A percentile compares a stretch with the other conserved stretches of the same genome.
phyloP scores from a whole-genome alignment of 2,113 vertebrate species.

The Toxotes chatareus region DNA sequence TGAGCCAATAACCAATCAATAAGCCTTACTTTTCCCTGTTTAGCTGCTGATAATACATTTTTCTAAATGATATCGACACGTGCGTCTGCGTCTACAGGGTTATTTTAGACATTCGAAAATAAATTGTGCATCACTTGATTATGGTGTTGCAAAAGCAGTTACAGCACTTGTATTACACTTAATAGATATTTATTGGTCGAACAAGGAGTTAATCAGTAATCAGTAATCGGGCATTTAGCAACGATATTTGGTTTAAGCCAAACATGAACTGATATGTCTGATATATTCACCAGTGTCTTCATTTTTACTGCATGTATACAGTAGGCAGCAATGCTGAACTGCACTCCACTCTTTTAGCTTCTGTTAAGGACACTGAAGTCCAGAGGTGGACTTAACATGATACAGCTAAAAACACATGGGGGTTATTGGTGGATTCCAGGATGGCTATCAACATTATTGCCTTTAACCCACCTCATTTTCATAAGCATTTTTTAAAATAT shows the following conservation, averaged over 20 bases:
- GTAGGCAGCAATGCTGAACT: not conserved
- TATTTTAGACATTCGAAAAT: slow-evolving; percentile 18
- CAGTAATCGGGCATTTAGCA: slow-evolving; percentile 7
- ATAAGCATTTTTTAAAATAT: not conserved
- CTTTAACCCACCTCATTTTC: not conserved
- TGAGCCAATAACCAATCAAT: slow-evolving; percentile 58
- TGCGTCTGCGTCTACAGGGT: not conserved
- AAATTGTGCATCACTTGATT: slow-evolving; percentile 34
- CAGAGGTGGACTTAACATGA: not conserved
- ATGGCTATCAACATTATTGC: not conserved
- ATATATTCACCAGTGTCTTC: not conserved
- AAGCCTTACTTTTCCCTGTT: slow-evolving; percentile 33
- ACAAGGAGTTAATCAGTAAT: not conserved
- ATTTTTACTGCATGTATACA: too few relatives aligned
- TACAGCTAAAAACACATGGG: not conserved
- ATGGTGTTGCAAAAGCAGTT: slow-evolving; percentile 1
- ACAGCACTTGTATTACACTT: slow-evolving; percentile 7
- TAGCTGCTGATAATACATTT: slow-evolving; percentile 39
- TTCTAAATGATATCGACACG: slow-evolving; percentile 38
- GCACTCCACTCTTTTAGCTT: too few relatives aligned
- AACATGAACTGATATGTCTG: not conserved
- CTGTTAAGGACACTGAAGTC: not conserved
- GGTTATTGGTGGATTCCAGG: not conserved
- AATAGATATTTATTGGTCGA: slow-evolving; percentile 5
- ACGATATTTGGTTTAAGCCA: not conserved